phyloP scores from a whole-genome alignment of 2,888 invertebrate genomes.

The Pycnomerus fuliginosus region DNA sequence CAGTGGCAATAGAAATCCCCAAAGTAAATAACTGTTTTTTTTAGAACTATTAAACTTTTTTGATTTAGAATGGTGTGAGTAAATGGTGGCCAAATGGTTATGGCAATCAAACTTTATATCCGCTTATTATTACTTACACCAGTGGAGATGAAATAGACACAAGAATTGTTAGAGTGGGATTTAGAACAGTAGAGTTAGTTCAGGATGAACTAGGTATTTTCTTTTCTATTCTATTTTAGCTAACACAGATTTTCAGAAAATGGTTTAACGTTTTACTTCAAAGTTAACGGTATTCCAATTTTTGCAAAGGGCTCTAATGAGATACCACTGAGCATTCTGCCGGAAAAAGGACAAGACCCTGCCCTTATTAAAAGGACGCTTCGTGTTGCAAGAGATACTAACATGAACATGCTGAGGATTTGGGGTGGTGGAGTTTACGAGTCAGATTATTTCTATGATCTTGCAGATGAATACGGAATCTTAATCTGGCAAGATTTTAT shows the following conservation, averaged over 20 bases:
- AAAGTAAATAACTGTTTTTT: constrained; percentile 35
- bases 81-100: constrained; percentile 97
- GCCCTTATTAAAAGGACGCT: constrained; percentile 65
- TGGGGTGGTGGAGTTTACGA: constrained; percentile 99
- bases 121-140: constrained; percentile 58
- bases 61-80: constrained; percentile 50
- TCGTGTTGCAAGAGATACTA: constrained; percentile 67
- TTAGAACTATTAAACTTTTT: not conserved
- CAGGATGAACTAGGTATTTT: constrained; percentile 62
- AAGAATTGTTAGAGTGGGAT: constrained; percentile 73
- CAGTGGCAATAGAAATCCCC: constrained; percentile 21
- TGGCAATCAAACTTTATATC: constrained; percentile 78
- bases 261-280: constrained; percentile 83
- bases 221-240: not conserved
- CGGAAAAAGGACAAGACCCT: constrained; percentile 65
- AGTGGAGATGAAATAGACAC: constrained; percentile 42
- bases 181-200: constrained; percentile 80
- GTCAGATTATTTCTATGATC: constrained; percentile 81
- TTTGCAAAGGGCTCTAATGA: constrained; percentile 96
- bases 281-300: constrained; percentile 79
- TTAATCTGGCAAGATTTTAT: constrained; percentile 98
- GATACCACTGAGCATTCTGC: constrained; percentile 85
- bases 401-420: constrained; percentile 91
- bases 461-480: constrained; percentile 86
- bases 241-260: constrained; percentile 28